Evolutionary conservation across 2,113 vertebrate genomes (phyloP).

Genomic region (Chaenocephalus aceratus): DNA sequence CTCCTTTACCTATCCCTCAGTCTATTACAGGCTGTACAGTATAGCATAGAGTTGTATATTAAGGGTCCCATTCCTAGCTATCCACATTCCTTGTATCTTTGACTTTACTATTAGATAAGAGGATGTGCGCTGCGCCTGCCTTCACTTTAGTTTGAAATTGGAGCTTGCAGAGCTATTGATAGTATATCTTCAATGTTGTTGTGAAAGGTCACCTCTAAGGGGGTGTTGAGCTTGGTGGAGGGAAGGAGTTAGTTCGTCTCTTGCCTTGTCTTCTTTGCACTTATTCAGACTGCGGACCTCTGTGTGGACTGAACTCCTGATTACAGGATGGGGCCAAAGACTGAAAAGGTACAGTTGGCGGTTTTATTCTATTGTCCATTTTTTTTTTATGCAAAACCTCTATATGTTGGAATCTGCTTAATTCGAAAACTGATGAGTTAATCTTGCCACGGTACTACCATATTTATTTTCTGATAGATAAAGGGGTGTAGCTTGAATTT

Average conservation of each 20-base stretch:
- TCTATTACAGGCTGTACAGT: slow-evolving; percentile 44
- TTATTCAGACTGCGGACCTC: slow-evolving; percentile 44
- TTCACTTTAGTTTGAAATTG: slow-evolving; percentile 68
- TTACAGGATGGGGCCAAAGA: slow-evolving; percentile 13
- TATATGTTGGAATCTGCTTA: background rate
- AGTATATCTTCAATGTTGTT: slow-evolving; percentile 39
- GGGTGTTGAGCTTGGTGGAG: slow-evolving; percentile 43
- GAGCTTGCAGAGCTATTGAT: slow-evolving; percentile 64
- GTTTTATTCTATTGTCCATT: background rate
- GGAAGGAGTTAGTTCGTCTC: slow-evolving; percentile 32
- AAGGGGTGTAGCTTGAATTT: background rate
- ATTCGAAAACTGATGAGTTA: background rate
- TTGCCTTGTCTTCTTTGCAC: slow-evolving; percentile 36
- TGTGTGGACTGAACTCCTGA: slow-evolving; percentile 21
- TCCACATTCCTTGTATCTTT: slow-evolving; percentile 56
- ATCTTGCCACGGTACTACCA: background rate
- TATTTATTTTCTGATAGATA: background rate
- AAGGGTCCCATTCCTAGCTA: slow-evolving; percentile 75
- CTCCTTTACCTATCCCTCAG: slow-evolving; percentile 40
- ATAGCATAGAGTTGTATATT: background rate
- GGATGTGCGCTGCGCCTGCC: slow-evolving; percentile 67
- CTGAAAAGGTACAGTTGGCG: slow-evolving; percentile 34
- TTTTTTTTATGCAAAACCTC: background rate
- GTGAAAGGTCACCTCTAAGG: slow-evolving; percentile 58
- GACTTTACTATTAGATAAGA: slow-evolving; percentile 30